phyloP scores from a whole-genome alignment of 2,888 invertebrate genomes.

The Mechanitis messenoides region DNA sequence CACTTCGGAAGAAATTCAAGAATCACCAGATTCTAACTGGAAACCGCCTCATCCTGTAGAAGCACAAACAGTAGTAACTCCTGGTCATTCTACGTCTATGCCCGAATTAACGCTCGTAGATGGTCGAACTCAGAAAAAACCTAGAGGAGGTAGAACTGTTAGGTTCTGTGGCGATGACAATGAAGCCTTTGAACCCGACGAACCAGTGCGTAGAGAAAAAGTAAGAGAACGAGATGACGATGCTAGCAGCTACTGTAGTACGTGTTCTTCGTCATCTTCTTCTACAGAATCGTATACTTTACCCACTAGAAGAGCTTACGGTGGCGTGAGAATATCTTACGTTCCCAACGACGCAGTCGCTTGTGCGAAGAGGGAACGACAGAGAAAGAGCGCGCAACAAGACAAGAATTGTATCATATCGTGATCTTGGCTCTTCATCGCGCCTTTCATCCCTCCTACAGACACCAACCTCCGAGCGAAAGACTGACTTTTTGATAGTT shows the following conservation, averaged over 20 bases:
- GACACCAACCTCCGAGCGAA: constrained; percentile 69
- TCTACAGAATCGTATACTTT: constrained; percentile 92
- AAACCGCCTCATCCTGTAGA: constrained; percentile 72
- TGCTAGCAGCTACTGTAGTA: constrained; percentile 87
- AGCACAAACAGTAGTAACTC: constrained; percentile 70
- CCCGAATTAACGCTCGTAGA: constrained; percentile 71
- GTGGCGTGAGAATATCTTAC: constrained; percentile 93
- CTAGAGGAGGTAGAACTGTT: constrained; percentile 63
- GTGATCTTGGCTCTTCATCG: constrained; percentile 77
- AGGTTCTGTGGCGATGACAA: constrained; percentile 70
- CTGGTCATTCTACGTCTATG: constrained; percentile 74
- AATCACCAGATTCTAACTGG: constrained; percentile 68
- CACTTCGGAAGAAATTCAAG: constrained; percentile 50
- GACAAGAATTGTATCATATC: constrained; percentile 91
- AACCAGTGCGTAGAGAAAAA: constrained; percentile 52
- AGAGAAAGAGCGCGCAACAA: constrained; percentile 77
- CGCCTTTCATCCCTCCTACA: constrained; percentile 50
- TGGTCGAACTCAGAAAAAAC: constrained; percentile 49
- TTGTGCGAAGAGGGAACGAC: constrained; percentile 83
- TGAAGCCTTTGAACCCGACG: constrained; percentile 67
- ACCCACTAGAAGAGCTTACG: constrained; percentile 88
- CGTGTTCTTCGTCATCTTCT: constrained; percentile 93
- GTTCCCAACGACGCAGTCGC: constrained; percentile 94
- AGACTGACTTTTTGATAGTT: constrained; percentile 71
- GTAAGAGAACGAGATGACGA: constrained; percentile 75